Evolutionary conservation across 2,888 invertebrate genomes (phyloP).

Genomic region (Abscondita cerata): DNA sequence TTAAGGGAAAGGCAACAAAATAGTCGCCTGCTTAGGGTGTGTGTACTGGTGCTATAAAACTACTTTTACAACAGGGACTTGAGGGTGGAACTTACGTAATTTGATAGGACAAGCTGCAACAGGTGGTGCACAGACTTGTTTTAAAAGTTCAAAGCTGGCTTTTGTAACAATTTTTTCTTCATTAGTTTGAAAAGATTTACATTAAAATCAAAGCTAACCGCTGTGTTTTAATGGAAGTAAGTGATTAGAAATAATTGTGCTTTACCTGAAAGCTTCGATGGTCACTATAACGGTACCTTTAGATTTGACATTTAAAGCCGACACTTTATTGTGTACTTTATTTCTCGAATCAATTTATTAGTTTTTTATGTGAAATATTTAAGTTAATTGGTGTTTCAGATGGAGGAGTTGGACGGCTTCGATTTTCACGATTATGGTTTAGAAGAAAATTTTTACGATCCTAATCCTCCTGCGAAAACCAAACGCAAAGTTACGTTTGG

Average conservation of each 20-base stretch:
- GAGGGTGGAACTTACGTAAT: constrained; percentile 29
- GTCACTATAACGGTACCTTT: too few species aligned
- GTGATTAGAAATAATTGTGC: too few species aligned
- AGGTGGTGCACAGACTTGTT: constrained; percentile 40
- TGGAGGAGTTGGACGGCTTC: constrained; percentile 65
- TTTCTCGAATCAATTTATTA: too few species aligned
- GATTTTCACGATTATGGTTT: constrained; percentile 71
- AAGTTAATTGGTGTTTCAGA: too few species aligned
- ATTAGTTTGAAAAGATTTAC: too few species aligned
- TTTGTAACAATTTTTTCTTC: constrained; percentile 12
- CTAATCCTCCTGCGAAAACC: constrained; percentile 63
- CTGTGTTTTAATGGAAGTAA: too few species aligned
- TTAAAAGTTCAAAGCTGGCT: constrained; percentile 20
- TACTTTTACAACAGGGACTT: constrained; percentile 9
- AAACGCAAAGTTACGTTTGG: constrained; percentile 55
- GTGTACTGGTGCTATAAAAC: constrained; percentile 2
- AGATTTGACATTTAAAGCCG: too few species aligned
- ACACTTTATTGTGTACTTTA: too few species aligned
- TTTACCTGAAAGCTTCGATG: too few species aligned
- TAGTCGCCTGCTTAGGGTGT: not conserved
- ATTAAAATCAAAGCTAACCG: too few species aligned
- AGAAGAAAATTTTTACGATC: constrained; percentile 75
- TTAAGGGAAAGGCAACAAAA: not conserved
- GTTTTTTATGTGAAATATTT: too few species aligned
- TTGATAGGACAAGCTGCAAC: constrained; percentile 36